Evolutionary conservation across 2,888 invertebrate species (phyloP), one percentile per base, ranked within the genome.

Genomic region (Meteorus cinctellus): DNA sequence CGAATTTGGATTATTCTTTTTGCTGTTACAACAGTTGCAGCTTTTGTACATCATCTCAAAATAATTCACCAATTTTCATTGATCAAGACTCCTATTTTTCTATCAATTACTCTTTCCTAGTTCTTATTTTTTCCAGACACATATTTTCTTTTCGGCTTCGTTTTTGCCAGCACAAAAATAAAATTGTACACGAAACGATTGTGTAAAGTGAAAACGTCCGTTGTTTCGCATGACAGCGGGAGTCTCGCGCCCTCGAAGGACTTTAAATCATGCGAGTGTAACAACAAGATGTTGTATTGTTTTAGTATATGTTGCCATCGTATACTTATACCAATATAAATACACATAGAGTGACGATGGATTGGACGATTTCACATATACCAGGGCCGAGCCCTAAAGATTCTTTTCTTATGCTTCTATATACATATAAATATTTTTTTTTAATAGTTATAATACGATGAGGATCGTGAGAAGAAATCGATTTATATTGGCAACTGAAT

Each of bases 151-250:
- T 2, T 41, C 41, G 0, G 4, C 41, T 12, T 41, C 12, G 8
- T 41, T 41, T 12, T 41, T 8, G 6, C 12, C 41, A 12, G 12
- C 41, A 41, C 8, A 41, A 24, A 59, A 19, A 12, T 59, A 59
- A 59, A 59, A 59, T 16, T 62, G 3, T n/a, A 65, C 55, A 51
- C 55, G 55, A 62, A 16, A 51, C 55, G 51, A 72, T 72, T 65
- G 63, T 72, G 3, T 72, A 80, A 83, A 85, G 81, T 83, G 82
- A 83, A 81, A 82, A 83, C 80, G 82, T 75, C 24, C 73, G 82
- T 82, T 82, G 84, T 82, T 81, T 78, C 74, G 78, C 72, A 78
- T 84, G 85, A 85, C 86, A 85, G 86, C 84, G 81, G 86, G 84
- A 84, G 85, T 83, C 83, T 82, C 79, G 70, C 55, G 62, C 68